phyloP scores from a whole-genome alignment of 2,888 invertebrate species.

The Melanophora roralis region DNA sequence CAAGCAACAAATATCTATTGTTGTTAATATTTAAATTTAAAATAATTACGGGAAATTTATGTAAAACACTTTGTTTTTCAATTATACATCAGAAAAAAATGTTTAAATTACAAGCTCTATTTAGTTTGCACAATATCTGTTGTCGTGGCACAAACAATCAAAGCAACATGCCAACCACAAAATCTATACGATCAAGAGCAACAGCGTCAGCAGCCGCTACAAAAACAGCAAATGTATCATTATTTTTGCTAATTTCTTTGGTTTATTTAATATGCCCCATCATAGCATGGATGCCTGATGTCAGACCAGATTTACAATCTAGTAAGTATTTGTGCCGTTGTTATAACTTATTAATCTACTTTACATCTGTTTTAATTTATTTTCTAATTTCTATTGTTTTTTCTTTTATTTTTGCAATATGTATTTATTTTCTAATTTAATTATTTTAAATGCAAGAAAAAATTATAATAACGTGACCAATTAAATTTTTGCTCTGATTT shows the following conservation, averaged over 20 bases:
- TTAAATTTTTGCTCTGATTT: constrained; percentile 22
- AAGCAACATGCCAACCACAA: constrained; percentile 45
- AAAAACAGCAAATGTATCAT: constrained; percentile 42
- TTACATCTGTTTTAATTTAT: constrained; percentile 16
- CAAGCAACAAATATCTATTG: constrained; percentile 9
- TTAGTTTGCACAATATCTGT: constrained; percentile 45
- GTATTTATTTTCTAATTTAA: constrained; percentile 53
- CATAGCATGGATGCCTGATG: constrained; percentile 74
- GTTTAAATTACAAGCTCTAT: constrained; percentile 58
- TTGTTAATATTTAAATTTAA: constrained; percentile 44
- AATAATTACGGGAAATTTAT: constrained; percentile 57
- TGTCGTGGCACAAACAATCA: constrained; percentile 23
- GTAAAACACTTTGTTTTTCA: constrained; percentile 25
- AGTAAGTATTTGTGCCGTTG: constrained; percentile 68
- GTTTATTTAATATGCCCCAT: constrained; percentile 54
- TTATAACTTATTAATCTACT: not conserved
- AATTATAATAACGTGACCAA: constrained; percentile 50
- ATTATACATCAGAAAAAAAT: constrained; percentile 28
- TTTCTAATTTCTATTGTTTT: constrained; percentile 58
- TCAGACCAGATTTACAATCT: constrained; percentile 73
- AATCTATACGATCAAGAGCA: not conserved
- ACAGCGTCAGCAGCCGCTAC: not conserved
- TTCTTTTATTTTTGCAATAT: constrained; percentile 40
- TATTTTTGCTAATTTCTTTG: constrained; percentile 56
- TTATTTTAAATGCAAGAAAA: constrained; percentile 35